phyloP scores from a whole-genome alignment of 2,797 vertebrate genomes.

The Pogonophryne albipinna region DNA sequence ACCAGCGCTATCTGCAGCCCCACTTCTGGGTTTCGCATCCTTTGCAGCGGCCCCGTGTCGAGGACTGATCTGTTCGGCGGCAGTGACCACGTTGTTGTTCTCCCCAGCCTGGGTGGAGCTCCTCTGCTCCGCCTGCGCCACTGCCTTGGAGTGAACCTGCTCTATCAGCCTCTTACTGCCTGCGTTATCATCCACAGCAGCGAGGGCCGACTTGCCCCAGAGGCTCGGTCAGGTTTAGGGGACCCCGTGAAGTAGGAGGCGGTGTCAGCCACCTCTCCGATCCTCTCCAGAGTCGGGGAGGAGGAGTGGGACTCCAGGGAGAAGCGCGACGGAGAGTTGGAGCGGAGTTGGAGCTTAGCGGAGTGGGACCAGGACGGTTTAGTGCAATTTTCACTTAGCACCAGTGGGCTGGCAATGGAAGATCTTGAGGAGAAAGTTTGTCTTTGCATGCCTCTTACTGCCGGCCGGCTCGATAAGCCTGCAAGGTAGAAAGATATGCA shows the following conservation, averaged over 20 bases:
- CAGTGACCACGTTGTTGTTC: conserved; percentile 90
- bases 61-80: conserved; percentile 87
- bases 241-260: conserved; percentile 88
- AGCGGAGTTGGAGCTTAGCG: conserved; percentile 94
- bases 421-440: conserved; percentile 94
- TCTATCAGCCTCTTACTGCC: conserved; percentile 82
- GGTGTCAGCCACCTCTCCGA: conserved; percentile 92
- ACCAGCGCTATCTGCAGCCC: conserved; percentile 69
- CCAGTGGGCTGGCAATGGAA: conserved; percentile 95
- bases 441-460: conserved; percentile 94
- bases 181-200: conserved; percentile 78
- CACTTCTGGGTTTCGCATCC: conserved; percentile 86
- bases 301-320: conserved; percentile 95
- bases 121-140: conserved; percentile 82
- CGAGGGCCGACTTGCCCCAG: conserved; percentile 85
- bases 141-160: conserved; percentile 83
- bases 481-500: conserved; percentile 45
- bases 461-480: conserved; percentile 92
- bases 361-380: conserved; percentile 95
- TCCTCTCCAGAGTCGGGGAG: conserved; percentile 91
- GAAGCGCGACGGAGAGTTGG: conserved; percentile 94
- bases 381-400: conserved; percentile 91
- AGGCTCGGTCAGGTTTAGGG: conserved; percentile 85
- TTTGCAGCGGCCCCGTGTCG: conserved; percentile 86
- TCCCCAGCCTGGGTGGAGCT: conserved; percentile 85